A percentile compares a stretch with the other conserved stretches of the same genome.
Evolutionary conservation across 2,797 vertebrate species (phyloP).

Genomic region (Harpagifer antarcticus): DNA sequence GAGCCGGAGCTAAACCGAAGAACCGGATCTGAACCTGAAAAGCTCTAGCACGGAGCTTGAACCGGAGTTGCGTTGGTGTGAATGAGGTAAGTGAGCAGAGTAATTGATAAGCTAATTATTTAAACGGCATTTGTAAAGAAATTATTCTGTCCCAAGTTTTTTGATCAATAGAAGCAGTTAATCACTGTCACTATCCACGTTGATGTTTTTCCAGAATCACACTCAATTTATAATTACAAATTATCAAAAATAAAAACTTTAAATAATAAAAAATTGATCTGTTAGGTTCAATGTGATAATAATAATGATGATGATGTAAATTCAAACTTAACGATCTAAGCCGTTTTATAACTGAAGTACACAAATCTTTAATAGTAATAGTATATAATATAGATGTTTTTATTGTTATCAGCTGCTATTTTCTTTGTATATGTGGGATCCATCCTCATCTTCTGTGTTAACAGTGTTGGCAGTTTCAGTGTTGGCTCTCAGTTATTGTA

Average conservation of each 20-base stretch:
- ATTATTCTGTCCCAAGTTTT: no score
- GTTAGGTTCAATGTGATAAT: neutral
- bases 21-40: no score
- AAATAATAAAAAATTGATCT: neutral
- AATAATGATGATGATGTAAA: neutral
- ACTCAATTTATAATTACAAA: no score
- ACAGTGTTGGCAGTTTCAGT: conserved; percentile 7
- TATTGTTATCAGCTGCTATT: neutral
- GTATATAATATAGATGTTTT: neutral
- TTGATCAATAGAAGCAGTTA: no score
- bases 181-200: no score
- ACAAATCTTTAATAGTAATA: conserved; percentile 1
- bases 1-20: no score
- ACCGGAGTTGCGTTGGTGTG: no score
- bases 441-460: neutral
- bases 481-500: neutral
- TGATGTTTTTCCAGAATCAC: no score
- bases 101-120: no score
- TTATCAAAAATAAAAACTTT: neutral
- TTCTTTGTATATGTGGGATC: neutral
- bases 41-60: no score
- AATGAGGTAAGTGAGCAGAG: no score
- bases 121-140: no score
- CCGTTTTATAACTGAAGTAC: neutral
- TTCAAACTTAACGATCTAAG: neutral